Percentiles rank a stretch among this genome's conserved stretches.
Evolutionary conservation across 2,888 invertebrate genomes (phyloP).

Genomic region (Lordiphosa andalusiaca): DNA sequence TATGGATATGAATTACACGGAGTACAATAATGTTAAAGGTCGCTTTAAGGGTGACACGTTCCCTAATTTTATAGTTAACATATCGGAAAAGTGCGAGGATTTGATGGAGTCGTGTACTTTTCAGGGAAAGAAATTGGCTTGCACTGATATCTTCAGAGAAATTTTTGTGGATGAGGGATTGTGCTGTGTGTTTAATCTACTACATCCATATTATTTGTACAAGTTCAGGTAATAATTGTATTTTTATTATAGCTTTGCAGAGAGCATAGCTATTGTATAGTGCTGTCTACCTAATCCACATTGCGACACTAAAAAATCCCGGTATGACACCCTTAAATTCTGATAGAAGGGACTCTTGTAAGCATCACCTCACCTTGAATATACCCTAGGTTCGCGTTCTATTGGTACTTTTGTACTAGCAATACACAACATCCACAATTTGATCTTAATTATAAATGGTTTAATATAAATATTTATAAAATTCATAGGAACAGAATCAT

Average conservation of each 20-base stretch:
- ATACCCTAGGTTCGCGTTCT: no score
- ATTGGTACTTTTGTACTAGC: no score
- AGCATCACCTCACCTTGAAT: no score
- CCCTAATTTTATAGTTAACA: conserved; percentile 61
- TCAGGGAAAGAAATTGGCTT: conserved; percentile 83
- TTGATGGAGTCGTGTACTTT: conserved; percentile 86
- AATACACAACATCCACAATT: no score
- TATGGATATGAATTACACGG: conserved; percentile 48
- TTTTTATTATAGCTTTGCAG: background rate
- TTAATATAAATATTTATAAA: no score
- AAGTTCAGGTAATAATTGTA: conserved; percentile 76
- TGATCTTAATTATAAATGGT: no score
- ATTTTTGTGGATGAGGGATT: conserved; percentile 90
- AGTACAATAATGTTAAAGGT: conserved; percentile 32
- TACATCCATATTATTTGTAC: conserved; percentile 86
- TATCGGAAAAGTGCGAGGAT: conserved; percentile 86
- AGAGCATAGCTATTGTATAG: background rate
- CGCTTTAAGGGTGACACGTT: conserved; percentile 45
- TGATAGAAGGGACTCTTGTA: no score
- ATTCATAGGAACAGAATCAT: no score
- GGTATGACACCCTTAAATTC: no score
- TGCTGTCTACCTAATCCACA: no score
- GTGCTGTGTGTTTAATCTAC: conserved; percentile 90
- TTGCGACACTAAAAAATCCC: no score
- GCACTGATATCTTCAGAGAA: conserved; percentile 87